Evolutionary conservation across 92 coral and sea anemone species (phyloP), one percentile per base, ranked within the genome.

Genomic region (Umimayanthus chanpuru): DNA sequence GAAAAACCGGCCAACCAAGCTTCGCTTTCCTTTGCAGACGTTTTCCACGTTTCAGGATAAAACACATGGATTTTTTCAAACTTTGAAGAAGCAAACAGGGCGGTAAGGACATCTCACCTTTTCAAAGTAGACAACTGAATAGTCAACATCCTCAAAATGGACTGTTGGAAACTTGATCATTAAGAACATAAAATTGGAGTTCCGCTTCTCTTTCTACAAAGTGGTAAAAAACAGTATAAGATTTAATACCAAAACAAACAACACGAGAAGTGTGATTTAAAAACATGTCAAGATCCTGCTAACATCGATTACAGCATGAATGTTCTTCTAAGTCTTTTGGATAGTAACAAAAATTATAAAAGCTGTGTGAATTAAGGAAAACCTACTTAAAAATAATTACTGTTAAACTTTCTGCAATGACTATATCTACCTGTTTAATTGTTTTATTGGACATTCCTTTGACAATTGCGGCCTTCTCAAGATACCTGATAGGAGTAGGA

Each of bases 91-190:
- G 21, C 68, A 61, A 21, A 0, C 68, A 61, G 68, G 26, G 23
- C 5, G 15, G 18, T 56, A 20, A 56, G 18, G 65, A 56, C 25
- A 39, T 47, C 88, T 73, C 39, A 96, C 99, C 99, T 96, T 96
- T 82, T 96, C 99, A 86, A 93, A 96, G 79, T 96, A 96, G 5
- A 96, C 99, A 67, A 96, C 96, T 71, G 98, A 81, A 77, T 92
- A 96, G 79, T 96, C 97, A 41, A 88, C 71, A 8, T 96, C 96
- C 85, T 96, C 98, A 82, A 70, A 88, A 73, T 89, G 95, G 14
- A 96, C 79, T 68, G 95, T 84, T 6, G 99, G 99, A 85, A 96
- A 96, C 85, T 96, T 96, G 81, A 96, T 94, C 99, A 96, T 96
- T 86, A 96, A 90, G 85, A 96, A 96, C 99, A 96, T 96, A 70